These are phyloP conservation scores for Mamestra brassicae DNA, from an alignment of 2,888 invertebrate species.

Conservation along the genomic window DNA sequence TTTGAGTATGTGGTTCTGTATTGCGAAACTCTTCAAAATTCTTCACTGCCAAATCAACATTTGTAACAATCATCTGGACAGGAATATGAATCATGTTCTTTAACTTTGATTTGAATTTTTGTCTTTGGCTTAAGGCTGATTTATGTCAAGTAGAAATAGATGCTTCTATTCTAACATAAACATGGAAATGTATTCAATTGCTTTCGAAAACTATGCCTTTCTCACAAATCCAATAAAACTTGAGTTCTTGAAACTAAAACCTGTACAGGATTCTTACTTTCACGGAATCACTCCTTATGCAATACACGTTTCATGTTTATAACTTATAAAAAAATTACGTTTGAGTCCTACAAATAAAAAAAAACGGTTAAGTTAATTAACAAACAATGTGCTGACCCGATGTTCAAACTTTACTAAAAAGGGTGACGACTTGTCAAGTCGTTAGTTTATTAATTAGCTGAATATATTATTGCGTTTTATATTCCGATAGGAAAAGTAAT, in stretches of 20 bases:
- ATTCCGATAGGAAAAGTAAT: slow-evolving; percentile 45
- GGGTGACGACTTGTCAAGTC: slow-evolving; percentile 47
- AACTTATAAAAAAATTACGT: slow-evolving; percentile 41
- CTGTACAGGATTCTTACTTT: slow-evolving; percentile 15
- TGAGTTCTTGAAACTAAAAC: slow-evolving; percentile 21
- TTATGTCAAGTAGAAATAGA: not conserved
- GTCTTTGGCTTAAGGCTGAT: not conserved
- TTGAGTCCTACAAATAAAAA: slow-evolving; percentile 48
- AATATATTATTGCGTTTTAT: slow-evolving; percentile 50
- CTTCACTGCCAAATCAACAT: not conserved
- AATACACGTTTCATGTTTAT: slow-evolving; percentile 49
- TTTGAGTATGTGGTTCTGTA: not conserved
- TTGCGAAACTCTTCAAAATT: slow-evolving; percentile 7
- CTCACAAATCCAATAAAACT: slow-evolving; percentile 30
- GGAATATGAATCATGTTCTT: not conserved
- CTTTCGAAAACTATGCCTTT: slow-evolving; percentile 1
- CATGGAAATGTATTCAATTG: not conserved
- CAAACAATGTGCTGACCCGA: slow-evolving; percentile 55
- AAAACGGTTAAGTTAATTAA: slow-evolving; percentile 62
- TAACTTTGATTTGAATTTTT: not conserved
- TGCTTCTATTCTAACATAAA: not conserved
- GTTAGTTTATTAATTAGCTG: slow-evolving; percentile 58
- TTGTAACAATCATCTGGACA: not conserved
- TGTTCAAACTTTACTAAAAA: slow-evolving; percentile 50
- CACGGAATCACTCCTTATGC: slow-evolving; percentile 41